Percentiles rank a stretch among this genome's conserved stretches.
phyloP scores from a whole-genome alignment of 1,140 invertebrate species.

The Saccostrea cuccullata region DNA sequence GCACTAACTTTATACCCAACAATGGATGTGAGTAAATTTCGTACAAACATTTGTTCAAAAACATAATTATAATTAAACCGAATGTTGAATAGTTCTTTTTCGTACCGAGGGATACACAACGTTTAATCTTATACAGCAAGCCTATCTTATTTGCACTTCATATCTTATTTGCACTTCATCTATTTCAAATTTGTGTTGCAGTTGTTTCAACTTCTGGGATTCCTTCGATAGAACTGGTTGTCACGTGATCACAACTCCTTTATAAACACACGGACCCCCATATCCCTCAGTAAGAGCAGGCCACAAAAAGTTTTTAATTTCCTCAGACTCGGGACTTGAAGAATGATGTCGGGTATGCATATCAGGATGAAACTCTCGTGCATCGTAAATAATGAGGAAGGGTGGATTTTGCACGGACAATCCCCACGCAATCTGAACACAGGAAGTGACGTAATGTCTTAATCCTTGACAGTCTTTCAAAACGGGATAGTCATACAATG shows the following conservation, averaged over 20 bases:
- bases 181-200: neutral
- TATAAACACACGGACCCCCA: slow-evolving; percentile 84
- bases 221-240: neutral
- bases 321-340: slow-evolving; percentile 81
- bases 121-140: too few relatives aligned
- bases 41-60: too few relatives aligned
- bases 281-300: slow-evolving; percentile 84
- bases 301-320: slow-evolving; percentile 86
- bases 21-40: too few relatives aligned
- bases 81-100: too few relatives aligned
- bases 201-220: neutral
- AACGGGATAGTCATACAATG: slow-evolving; percentile 87
- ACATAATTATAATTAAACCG: too few relatives aligned
- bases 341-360: slow-evolving; percentile 84
- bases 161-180: neutral
- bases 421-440: slow-evolving; percentile 85
- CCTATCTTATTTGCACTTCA: neutral
- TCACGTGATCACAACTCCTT: slow-evolving; percentile 86
- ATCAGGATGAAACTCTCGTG: slow-evolving; percentile 81
- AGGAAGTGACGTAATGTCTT: slow-evolving; percentile 83
- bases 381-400: slow-evolving; percentile 82
- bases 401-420: slow-evolving; percentile 79
- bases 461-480: slow-evolving; percentile 83
- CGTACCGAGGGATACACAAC: too few relatives aligned
- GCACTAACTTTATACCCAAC: too few relatives aligned